phyloP scores from a whole-genome alignment of 2,888 invertebrate species.

The Malachius bipustulatus region DNA sequence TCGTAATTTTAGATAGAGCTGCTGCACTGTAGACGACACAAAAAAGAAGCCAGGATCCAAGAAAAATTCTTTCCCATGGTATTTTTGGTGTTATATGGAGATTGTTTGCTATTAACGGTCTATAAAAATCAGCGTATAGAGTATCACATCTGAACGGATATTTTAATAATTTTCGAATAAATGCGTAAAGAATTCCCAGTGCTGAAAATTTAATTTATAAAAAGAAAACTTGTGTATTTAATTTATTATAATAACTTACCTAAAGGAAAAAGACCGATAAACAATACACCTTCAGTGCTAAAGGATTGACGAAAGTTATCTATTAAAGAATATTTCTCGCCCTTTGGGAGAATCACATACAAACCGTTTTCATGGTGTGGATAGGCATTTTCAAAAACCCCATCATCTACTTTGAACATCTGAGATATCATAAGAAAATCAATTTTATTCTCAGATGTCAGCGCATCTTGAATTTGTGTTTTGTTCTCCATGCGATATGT shows the following conservation, averaged over 20 bases:
- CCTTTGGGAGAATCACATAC: slow-evolving; percentile 16
- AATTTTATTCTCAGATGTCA: not conserved
- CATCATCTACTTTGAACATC: slow-evolving; percentile 14
- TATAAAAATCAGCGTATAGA: too few relatives aligned
- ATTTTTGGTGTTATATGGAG: too few relatives aligned
- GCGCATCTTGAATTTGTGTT: not conserved
- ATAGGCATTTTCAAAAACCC: slow-evolving; percentile 18
- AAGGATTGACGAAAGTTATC: not conserved
- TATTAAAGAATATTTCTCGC: not conserved
- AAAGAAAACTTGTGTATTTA: too few relatives aligned
- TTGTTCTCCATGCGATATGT: not conserved
- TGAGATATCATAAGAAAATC: slow-evolving; percentile 12
- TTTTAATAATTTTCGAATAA: too few relatives aligned
- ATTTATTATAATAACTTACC: not conserved
- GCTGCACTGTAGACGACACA: not conserved
- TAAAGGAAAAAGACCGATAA: not conserved
- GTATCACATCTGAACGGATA: too few relatives aligned
- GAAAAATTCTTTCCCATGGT: too few relatives aligned
- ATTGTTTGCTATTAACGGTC: too few relatives aligned
- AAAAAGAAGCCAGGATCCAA: not conserved
- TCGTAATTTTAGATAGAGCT: not conserved
- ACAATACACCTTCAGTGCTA: not conserved
- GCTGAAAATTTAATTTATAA: too few relatives aligned
- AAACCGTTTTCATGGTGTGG: slow-evolving; percentile 19
- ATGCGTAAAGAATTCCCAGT: too few relatives aligned